Base-by-base conservation (phyloP, 1,140 invertebrate species). In the Leptopilina clavipes region DNA sequence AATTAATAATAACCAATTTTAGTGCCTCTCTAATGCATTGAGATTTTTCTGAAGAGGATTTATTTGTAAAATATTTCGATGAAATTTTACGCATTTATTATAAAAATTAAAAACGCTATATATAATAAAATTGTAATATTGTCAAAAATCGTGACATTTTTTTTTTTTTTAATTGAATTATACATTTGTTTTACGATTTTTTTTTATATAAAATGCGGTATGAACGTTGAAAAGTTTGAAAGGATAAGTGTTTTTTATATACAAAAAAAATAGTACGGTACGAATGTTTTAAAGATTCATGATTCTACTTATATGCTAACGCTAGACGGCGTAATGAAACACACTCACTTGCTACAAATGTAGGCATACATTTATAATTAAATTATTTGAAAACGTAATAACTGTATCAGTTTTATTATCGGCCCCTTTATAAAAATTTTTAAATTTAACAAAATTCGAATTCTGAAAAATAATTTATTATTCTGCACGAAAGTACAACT, bases 311-410 rank as follows among this genome's bases (percentile, higher is more conserved):
- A 31, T 31, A 40, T 65, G 59, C 59, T n/a, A 65, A 65, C 59
- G 59, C 59, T 65, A 31, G 59, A 65, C 59, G n/a, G 59, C 59
- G 25, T 65, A 18, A 59, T 25, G 10, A 31, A 65, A 65, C 25
- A 25, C 56, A 65, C 22, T 65, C 12, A 65, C 59, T 65, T 31
- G 59, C 59, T 65, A 65, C 59, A 65, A 65, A 65, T 65, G 59
- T 65, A 31, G 59, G 59, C 59, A 19, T 65, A 65, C 59, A 65
- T 65, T 65, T 65, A 22, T 65, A 65, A 65, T 65, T 65, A 65
- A 65, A 65, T n/a, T n/a, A 65, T 65, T 65, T 31, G 8, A 65
- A 65, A 65, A 65, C 59, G 1, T 31, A 31, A 31, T 59, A 25
- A 65, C 11, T 65, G 14, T n/a, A n/a, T 31, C 25, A 11, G 7